Evolutionary conservation across 2,888 invertebrate species (phyloP), one percentile per base, ranked within the genome.

Genomic region (Helicoverpa assulta): DNA sequence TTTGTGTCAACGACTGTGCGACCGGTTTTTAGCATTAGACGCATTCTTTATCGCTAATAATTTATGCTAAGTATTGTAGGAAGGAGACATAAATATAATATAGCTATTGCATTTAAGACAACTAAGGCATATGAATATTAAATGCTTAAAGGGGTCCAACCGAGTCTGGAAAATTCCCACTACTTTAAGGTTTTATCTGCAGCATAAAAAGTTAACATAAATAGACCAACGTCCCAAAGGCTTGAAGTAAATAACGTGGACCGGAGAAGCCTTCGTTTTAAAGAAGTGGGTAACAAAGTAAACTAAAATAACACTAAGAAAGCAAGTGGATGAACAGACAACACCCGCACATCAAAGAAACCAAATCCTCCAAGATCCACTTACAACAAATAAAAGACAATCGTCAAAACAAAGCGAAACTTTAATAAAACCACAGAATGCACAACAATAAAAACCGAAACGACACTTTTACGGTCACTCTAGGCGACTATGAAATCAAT

Each of bases 21-120:
- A 71, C 76, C 76, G 81, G 76, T 62, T 81, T 60, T 76, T 70
- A 62, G 33, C 16, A 63, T 63, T 71, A 71, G 62, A 63, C 81
- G 29, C 76, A 77, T 77, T 81, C 76, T 59, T 77, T 21, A 19
- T 68, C 2, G 29, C 76, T 69, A 63, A 76, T 76, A 53, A 68
- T 33, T 53, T 29, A 55, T 58, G 47, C 58, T 47, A n/a, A 14
- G 50, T n/a, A n/a, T n/a, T n/a, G n/a, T 67, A 59, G 68, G 26
- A 2, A n/a, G 14, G 14, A 62, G 19, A 56, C 33, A 43, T 43
- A 51, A 62, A 76, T 59, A 12, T 40, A 53, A 43, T 43, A 26
- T 14, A 59, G 16, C 26, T 50, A 47, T 55, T 75, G 69, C 29
- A 67, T 40, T 80, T 61, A 40, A 58, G 33, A 43, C 10, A 21